Evolutionary conservation across 2,797 vertebrate species (phyloP).

Genomic region (Syndactyla subalaris): DNA sequence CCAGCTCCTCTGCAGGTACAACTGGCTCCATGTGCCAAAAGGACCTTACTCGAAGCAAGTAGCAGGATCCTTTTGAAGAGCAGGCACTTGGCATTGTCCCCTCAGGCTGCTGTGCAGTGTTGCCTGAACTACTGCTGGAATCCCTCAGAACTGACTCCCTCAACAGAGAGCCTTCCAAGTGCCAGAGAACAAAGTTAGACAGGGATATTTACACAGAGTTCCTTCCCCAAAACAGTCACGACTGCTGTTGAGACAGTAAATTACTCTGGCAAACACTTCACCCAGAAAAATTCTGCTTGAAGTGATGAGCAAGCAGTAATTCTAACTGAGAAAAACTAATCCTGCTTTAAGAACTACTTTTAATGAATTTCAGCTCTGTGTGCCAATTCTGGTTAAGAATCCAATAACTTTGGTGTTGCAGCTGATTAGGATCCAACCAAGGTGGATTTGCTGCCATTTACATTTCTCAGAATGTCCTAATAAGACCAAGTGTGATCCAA

Average conservation of each 20-base stretch:
- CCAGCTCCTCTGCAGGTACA: neutral
- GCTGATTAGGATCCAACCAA: neutral
- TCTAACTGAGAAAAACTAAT: neutral
- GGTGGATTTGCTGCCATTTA: neutral
- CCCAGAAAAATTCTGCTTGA: neutral
- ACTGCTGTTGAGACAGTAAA: neutral
- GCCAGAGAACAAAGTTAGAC: neutral
- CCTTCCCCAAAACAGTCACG: neutral
- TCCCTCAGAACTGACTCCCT: accelerated
- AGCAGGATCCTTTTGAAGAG: neutral
- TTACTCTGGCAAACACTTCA: neutral
- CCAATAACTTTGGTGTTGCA: neutral
- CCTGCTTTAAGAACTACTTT: neutral
- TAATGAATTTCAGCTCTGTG: neutral
- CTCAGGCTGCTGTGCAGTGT: accelerated
- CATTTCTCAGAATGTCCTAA: neutral
- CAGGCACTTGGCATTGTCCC: neutral
- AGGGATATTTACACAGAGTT: neutral
- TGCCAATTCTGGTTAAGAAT: neutral
- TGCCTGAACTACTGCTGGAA: neutral
- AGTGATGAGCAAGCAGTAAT: neutral
- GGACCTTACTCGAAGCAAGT: neutral
- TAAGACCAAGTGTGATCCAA: neutral
- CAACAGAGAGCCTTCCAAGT: neutral
- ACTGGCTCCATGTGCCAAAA: neutral